Evolutionary conservation across 2,888 invertebrate species (phyloP).

Genomic region (Eucera pruinosa): DNA sequence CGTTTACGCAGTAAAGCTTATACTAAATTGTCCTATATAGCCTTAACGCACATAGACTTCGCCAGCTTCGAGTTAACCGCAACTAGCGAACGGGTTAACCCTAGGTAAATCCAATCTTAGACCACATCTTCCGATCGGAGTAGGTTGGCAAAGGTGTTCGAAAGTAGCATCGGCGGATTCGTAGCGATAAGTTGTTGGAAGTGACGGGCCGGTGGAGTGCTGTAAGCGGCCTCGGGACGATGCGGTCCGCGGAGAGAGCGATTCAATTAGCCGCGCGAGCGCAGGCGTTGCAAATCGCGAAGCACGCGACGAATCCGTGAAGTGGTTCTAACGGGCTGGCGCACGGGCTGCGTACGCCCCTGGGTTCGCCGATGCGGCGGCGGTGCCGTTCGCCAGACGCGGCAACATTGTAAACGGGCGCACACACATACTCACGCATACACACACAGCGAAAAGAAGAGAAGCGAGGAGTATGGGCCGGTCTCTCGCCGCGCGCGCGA

Average conservation of each 20-base stretch:
- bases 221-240: constrained; percentile 7
- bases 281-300: constrained; percentile 60
- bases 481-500: constrained; percentile 53
- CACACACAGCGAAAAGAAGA: not conserved
- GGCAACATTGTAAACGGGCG: constrained; percentile 76
- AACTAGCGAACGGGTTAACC: too few species aligned
- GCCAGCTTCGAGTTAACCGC: too few species aligned
- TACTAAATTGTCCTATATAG: too few species aligned
- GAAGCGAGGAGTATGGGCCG: constrained; percentile 57
- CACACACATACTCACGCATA: too few species aligned
- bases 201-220: constrained; percentile 5
- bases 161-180: too few species aligned
- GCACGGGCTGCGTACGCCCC: constrained; percentile 66
- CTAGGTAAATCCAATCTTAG: too few species aligned
- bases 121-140: too few species aligned
- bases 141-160: too few species aligned
- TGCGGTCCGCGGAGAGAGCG: constrained; percentile 44
- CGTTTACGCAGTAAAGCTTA: too few species aligned
- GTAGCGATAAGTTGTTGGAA: not conserved
- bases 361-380: constrained; percentile 41
- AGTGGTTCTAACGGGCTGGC: constrained; percentile 62
- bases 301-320: constrained; percentile 65
- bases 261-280: constrained; percentile 67
- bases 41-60: too few species aligned
- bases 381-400: constrained; percentile 64